A percentile compares a stretch with the other conserved stretches of the same genome.
Conservation (phyloP, 2,888 invertebrate genomes). For the Teleiodes luculella region DNA sequence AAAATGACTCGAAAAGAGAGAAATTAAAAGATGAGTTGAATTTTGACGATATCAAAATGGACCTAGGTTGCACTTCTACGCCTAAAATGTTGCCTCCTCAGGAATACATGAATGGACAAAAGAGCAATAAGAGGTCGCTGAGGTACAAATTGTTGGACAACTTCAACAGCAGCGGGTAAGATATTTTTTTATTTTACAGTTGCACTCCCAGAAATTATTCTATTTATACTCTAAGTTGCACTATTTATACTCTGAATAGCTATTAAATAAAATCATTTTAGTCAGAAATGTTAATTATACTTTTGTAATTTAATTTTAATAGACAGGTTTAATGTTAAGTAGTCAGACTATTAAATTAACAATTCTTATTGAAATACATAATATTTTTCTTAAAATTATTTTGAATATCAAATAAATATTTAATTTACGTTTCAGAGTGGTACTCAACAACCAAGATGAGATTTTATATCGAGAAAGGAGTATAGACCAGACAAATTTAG, state of each 20-base stretch:
- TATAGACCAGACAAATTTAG: conserved; percentile 67
- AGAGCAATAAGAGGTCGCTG: conserved; percentile 48
- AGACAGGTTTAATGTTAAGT: too few species aligned
- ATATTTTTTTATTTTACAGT: conserved; percentile 18
- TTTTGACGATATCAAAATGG: conserved; percentile 63
- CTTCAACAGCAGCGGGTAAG: conserved; percentile 66
- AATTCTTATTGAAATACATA: too few species aligned
- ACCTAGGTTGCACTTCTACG: conserved; percentile 69
- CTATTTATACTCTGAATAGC: too few species aligned
- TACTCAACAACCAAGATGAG: conserved; percentile 64
- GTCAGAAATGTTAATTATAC: too few species aligned
- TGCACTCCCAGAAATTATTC: too few species aligned
- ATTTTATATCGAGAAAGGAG: conserved; percentile 68
- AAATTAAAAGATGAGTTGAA: conserved; percentile 68
- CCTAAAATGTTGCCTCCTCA: conserved; percentile 71
- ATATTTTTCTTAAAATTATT: too few species aligned
- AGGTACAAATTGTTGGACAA: conserved; percentile 61
- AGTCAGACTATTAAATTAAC: too few species aligned
- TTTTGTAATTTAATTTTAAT: neutral
- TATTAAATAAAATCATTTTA: too few species aligned
- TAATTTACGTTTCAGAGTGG: conserved; percentile 48
- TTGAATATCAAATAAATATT: too few species aligned
- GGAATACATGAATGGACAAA: conserved; percentile 56
- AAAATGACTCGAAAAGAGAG: conserved; percentile 67
- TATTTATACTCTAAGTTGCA: too few species aligned